Conservation (phyloP, 1,140 invertebrate species). For the Lanistes nyassanus region DNA sequence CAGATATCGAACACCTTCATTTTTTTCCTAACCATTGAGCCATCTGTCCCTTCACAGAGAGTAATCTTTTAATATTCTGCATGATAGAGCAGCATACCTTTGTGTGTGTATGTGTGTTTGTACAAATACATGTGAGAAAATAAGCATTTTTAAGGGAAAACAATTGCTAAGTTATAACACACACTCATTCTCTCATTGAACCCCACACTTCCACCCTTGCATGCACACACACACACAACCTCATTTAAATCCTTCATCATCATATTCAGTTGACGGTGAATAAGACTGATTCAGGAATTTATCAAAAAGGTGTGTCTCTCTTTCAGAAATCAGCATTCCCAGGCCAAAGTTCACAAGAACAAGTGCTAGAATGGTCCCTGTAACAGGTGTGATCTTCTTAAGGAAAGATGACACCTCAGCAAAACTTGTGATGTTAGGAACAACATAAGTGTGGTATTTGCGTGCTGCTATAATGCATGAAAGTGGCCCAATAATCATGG, state of each 20-base stretch:
- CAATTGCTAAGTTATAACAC: neutral
- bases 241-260: neutral
- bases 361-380: neutral
- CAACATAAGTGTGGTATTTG: constrained; percentile 22
- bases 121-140: neutral
- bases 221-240: neutral
- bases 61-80: too few species aligned
- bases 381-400: neutral
- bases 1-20: too few species aligned
- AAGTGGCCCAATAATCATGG: constrained; percentile 18
- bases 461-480: constrained; percentile 16
- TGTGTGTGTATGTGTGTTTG: constrained; percentile 3
- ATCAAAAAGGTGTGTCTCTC: constrained; percentile 21
- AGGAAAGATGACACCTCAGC: constrained; percentile 10
- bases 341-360: constrained; percentile 17
- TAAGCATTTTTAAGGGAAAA: neutral
- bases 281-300: constrained; percentile 14
- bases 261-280: neutral
- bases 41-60: too few species aligned
- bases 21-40: too few species aligned
- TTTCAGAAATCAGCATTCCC: constrained; percentile 19
- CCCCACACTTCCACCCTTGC: neutral
- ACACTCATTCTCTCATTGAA: neutral
- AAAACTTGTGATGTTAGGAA: constrained; percentile 10
- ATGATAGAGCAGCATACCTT: too few species aligned